Conservation (phyloP, 2,797 vertebrate genomes). For the Cygnus olor region DNA sequence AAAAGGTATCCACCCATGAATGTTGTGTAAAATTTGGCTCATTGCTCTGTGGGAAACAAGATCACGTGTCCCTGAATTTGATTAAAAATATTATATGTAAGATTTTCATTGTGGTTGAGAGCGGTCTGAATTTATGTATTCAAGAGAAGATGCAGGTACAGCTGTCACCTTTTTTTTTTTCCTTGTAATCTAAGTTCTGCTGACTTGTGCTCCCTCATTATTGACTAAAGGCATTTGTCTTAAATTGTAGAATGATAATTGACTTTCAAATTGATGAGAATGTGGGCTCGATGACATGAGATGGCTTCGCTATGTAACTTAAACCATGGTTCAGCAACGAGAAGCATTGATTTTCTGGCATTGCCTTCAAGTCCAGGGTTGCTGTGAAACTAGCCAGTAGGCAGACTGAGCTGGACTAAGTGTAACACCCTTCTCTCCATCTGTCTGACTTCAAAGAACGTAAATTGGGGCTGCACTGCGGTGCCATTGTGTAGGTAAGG, state of each 20-base stretch:
- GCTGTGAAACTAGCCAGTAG: neutral
- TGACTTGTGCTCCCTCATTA: neutral
- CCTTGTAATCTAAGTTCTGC: neutral
- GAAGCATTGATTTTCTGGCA: neutral
- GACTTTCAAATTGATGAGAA: neutral
- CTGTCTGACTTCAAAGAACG: accelerated
- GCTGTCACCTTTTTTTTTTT: neutral
- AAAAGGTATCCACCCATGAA: neutral
- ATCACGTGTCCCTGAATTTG: neutral
- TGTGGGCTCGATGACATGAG: neutral
- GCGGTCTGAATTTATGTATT: neutral
- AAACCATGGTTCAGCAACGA: neutral
- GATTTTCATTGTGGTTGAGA: neutral
- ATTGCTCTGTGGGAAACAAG: neutral
- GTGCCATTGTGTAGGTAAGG: neutral
- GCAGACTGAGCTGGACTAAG: neutral
- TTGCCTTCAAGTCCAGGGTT: neutral
- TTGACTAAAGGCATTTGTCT: neutral
- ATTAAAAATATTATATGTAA: neutral
- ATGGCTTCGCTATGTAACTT: neutral
- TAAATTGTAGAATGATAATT: neutral
- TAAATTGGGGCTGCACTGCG: accelerated
- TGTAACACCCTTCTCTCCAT: neutral
- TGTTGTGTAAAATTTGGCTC: neutral
- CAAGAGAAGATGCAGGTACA: conserved; percentile 5